These are phyloP conservation scores for Acrocephalus arundinaceus DNA, from an alignment of 2,113 vertebrate genomes.

Conservation along the genomic window DNA sequence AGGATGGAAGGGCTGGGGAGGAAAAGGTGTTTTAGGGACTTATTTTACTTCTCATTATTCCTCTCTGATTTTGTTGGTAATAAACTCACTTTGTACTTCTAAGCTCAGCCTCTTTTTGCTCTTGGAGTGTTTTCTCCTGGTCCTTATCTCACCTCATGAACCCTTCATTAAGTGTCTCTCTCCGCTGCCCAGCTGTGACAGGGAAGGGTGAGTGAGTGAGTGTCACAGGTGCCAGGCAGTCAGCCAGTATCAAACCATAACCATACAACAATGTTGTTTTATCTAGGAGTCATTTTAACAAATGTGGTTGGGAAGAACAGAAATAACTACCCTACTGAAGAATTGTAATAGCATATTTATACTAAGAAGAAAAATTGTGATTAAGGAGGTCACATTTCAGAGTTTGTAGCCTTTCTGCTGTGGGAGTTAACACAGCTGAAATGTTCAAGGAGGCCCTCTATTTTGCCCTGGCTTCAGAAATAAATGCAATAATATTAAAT, in stretches of 20 bases:
- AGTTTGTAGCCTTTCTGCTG: background rate
- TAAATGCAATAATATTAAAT: background rate
- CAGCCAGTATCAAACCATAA: background rate
- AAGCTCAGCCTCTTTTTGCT: background rate
- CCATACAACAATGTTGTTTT: background rate
- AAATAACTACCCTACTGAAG: background rate
- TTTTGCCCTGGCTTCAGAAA: background rate
- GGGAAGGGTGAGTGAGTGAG: background rate
- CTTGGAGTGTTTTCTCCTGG: background rate
- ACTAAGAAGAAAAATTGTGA: background rate
- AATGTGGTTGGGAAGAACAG: background rate
- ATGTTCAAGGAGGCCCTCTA: background rate
- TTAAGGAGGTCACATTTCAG: background rate
- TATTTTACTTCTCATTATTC: background rate
- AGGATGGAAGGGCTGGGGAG: too few relatives aligned
- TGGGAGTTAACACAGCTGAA: background rate
- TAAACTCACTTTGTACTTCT: background rate
- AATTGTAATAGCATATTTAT: background rate
- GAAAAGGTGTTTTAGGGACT: too few relatives aligned
- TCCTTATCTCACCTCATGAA: background rate
- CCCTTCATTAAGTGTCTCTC: background rate
- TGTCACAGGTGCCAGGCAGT: too few relatives aligned
- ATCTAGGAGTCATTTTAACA: background rate
- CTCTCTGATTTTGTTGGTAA: background rate
- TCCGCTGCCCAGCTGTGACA: background rate